Percentiles rank a stretch among this genome's conserved stretches.
Conservation (phyloP, 2,797 vertebrate genomes). For the Poecilia velifera region DNA sequence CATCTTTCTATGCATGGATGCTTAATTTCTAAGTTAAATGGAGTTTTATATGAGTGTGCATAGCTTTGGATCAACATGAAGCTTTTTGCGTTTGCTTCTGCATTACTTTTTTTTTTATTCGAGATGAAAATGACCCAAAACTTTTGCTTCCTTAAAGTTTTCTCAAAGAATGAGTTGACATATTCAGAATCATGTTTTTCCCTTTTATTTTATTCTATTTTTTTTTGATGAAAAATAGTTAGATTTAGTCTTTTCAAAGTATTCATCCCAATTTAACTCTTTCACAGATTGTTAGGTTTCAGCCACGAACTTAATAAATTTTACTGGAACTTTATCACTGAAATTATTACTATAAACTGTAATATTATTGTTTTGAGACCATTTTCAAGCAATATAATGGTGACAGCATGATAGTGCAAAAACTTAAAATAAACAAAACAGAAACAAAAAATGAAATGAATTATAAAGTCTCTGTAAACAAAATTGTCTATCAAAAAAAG, state of each 20-base stretch:
- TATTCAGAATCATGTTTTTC: neutral
- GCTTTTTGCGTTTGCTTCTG: neutral
- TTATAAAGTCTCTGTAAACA: too few species aligned
- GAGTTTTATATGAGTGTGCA: neutral
- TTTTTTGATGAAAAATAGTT: too few species aligned
- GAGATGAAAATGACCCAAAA: neutral
- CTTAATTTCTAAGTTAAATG: neutral
- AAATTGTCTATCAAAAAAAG: too few species aligned
- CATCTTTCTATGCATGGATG: neutral
- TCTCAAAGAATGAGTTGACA: neutral
- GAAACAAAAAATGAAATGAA: too few species aligned
- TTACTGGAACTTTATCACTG: neutral
- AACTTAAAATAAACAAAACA: too few species aligned
- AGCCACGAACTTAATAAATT: neutral
- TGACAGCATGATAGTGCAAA: too few species aligned
- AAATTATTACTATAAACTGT: too few species aligned
- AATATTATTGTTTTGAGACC: too few species aligned
- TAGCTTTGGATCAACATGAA: neutral
- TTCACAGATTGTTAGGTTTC: neutral
- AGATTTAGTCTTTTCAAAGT: neutral
- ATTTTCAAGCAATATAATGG: too few species aligned
- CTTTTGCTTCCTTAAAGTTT: neutral
- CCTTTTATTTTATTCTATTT: too few species aligned
- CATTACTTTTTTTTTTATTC: neutral
- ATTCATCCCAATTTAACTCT: neutral